phyloP scores from a whole-genome alignment of 1,140 invertebrate species.

The Chironomus tepperi region DNA sequence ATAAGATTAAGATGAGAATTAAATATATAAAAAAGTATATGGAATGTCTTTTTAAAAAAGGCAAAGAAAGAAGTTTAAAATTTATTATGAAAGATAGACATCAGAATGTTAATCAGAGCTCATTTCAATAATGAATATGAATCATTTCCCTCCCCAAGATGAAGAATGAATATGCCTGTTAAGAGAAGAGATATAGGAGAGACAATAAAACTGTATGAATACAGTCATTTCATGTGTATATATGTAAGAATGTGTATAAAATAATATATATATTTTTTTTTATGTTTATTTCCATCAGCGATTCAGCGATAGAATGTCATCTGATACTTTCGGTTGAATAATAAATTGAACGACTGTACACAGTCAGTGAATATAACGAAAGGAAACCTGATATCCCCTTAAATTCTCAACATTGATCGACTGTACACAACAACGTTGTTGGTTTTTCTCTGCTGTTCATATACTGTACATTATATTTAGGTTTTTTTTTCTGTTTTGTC shows the following conservation, averaged over 20 bases:
- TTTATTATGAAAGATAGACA: neutral
- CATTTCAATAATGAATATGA: neutral
- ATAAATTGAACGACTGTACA: conserved; percentile 21
- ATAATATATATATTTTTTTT: too few relatives aligned
- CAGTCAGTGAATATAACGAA: conserved; percentile 20
- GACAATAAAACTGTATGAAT: conserved; percentile 9
- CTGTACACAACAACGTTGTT: conserved; percentile 23
- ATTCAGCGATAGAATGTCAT: conserved; percentile 22
- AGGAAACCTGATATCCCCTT: conserved; percentile 23
- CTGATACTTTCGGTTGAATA: conserved; percentile 19
- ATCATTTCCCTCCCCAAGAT: neutral
- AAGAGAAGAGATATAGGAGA: neutral
- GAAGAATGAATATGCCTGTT: neutral
- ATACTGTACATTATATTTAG: conserved; percentile 23
- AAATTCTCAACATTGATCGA: conserved; percentile 23
- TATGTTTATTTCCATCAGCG: conserved; percentile 23
- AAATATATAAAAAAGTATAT: too few relatives aligned
- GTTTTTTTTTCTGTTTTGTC: neutral
- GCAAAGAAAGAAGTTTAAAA: neutral
- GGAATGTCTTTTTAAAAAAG: neutral
- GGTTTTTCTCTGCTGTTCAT: conserved; percentile 21
- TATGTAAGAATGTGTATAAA: conserved; percentile 16
- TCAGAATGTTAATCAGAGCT: neutral
- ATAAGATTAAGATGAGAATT: neutral
- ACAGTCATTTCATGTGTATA: neutral